Evolutionary conservation across 2,113 vertebrate genomes (phyloP).

Genomic region (Spea bombifrons): DNA sequence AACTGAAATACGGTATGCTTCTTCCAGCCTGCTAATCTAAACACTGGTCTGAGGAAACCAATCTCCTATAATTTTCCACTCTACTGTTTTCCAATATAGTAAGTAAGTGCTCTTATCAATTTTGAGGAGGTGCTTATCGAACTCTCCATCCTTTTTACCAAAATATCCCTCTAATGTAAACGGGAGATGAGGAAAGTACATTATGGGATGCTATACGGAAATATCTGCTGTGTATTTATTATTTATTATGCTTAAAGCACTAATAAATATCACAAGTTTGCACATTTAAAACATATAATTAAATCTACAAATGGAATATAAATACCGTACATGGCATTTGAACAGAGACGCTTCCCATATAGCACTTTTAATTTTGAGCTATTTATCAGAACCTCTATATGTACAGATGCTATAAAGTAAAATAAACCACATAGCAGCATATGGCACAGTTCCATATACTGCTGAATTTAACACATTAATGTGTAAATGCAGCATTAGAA

Average conservation of each 20-base stretch:
- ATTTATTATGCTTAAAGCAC: neutral
- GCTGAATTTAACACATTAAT: too few relatives aligned
- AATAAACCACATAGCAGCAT: too few relatives aligned
- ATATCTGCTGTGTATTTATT: neutral
- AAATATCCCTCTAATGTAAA: conserved; percentile 3
- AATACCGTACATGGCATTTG: too few relatives aligned
- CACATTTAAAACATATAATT: neutral
- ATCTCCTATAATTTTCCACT: conserved; percentile 70
- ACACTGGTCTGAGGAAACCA: conserved; percentile 62
- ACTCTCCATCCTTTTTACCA: conserved; percentile 55
- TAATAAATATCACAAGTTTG: neutral
- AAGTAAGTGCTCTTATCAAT: conserved; percentile 59
- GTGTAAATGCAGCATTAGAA: too few relatives aligned
- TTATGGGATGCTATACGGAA: neutral
- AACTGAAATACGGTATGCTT: conserved; percentile 47
- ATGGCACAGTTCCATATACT: too few relatives aligned
- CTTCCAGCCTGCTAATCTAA: conserved; percentile 57
- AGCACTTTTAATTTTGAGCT: too few relatives aligned
- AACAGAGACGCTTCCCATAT: too few relatives aligned
- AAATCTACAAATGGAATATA: neutral
- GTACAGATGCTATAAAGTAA: too few relatives aligned
- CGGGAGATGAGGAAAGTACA: neutral
- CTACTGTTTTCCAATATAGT: conserved; percentile 67
- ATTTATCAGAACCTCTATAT: too few relatives aligned
- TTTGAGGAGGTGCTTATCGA: conserved; percentile 56